A percentile compares a stretch with the other conserved stretches of the same genome.
Evolutionary conservation across 2,797 vertebrate species (phyloP).

Genomic region (Rhodeus uyekii): DNA sequence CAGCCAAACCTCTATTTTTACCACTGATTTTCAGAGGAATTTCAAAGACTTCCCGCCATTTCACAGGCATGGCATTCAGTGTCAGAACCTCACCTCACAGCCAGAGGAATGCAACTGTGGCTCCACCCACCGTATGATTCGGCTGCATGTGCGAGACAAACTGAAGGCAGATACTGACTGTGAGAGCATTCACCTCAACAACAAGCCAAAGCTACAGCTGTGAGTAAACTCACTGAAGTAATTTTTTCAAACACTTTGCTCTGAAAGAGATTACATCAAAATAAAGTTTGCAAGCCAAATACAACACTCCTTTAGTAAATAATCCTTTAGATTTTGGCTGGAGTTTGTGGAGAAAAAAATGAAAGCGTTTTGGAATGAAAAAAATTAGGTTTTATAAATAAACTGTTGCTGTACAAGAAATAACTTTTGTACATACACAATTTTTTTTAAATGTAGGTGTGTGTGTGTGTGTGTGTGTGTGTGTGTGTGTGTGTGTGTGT

Average conservation of each 20-base stretch:
- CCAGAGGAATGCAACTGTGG: conserved; percentile 43
- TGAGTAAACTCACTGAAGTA: conserved; percentile 74
- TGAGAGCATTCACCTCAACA: conserved; percentile 8
- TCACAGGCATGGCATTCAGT: background rate
- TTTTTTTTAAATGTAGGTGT: conserved; percentile 69
- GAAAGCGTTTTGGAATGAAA: conserved; percentile 64
- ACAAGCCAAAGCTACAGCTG: conserved; percentile 56
- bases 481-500: background rate
- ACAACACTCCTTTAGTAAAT: no score
- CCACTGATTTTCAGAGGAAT: background rate
- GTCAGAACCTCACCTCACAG: conserved; percentile 61
- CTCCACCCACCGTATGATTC: conserved; percentile 9
- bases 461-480: conserved; percentile 37
- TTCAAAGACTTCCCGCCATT: background rate
- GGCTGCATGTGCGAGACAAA: conserved; percentile 50
- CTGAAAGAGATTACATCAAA: conserved; percentile 77
- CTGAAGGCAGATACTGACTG: conserved; percentile 32
- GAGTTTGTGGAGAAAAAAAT: conserved; percentile 52
- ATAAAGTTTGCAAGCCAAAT: conserved; percentile 71
- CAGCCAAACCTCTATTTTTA: background rate
- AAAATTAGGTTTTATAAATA: conserved; percentile 39
- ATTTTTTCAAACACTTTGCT: conserved; percentile 75
- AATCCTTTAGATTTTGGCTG: conserved; percentile 32
- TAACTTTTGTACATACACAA: conserved; percentile 61
- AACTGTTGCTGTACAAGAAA: conserved; percentile 64